Base-by-base conservation (phyloP, 2,113 vertebrate species). In the Climacteris rufus region DNA sequence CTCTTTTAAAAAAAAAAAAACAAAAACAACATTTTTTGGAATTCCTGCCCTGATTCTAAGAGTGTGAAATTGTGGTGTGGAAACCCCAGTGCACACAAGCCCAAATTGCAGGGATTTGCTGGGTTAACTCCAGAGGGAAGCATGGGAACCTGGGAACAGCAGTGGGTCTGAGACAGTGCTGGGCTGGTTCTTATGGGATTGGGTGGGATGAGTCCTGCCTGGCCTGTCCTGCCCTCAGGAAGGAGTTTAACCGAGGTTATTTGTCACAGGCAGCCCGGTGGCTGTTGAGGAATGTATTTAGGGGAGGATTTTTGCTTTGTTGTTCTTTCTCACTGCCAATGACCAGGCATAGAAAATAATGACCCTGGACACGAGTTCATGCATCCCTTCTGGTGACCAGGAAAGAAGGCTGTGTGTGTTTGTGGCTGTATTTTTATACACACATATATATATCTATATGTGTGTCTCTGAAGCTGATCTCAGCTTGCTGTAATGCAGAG, bases 401-500 rank as follows among this genome's bases (percentile, higher is more conserved):
- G n/a, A 42, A 40, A 69, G 56, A 24, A 23, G 17, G 4, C 65
- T 40, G 1, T 10, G 5, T 25, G 0, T 54, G 18, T 74, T 70
- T 65, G 14, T 33, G 35, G 8, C 27, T 35, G 4, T 30, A 2
- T 57, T 37, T 74, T 16, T 60, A 4, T 14, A 15, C 20, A 4
- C 6, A 4, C 20, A 4, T 7, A 4, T 1, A 2, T 11, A 20
- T 3, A 2, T 24, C 6, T 45, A 6, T 28, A 10, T 31, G 8
- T 50, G n/a, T n/a, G n/a, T n/a, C n/a, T n/a, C n/a, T n/a, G 56
- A 49, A 42, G 31, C 21, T 64, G 54, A 13, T 28, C 33, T 60
- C 12, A 1, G 30, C 68, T 65, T 23, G 3, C n/a, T 8, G 7
- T 40, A 42, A 47, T 8, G 7, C 21, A 15, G 4, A 28, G 53